A percentile compares a stretch with the other conserved stretches of the same genome.
These are phyloP conservation scores for Molossus alvarezi DNA, from an alignment of 2,797 vertebrate species.

Conservation along the genomic window DNA sequence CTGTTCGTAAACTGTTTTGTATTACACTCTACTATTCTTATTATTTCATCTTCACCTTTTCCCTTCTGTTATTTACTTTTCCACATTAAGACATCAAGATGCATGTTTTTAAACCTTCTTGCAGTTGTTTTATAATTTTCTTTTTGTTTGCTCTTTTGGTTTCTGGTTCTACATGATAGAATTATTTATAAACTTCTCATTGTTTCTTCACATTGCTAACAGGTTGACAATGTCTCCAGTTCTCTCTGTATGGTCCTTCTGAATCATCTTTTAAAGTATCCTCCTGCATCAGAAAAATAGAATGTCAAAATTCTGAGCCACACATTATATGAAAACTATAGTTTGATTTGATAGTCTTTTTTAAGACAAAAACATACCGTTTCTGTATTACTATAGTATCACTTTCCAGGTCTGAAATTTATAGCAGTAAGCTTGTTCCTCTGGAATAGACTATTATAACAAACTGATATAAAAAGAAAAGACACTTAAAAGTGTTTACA, in stretches of 20 bases:
- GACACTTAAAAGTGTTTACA: neutral
- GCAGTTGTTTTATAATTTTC: neutral
- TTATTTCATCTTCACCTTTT: neutral
- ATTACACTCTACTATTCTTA: neutral
- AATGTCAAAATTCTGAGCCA: neutral
- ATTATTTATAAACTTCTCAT: slow-evolving; percentile 12
- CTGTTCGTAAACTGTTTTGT: neutral
- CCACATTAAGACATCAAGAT: neutral
- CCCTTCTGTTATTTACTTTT: neutral
- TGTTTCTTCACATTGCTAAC: slow-evolving; percentile 9
- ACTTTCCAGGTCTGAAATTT: slow-evolving; percentile 8
- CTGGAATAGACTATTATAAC: neutral
- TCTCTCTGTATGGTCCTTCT: neutral
- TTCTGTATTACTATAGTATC: neutral
- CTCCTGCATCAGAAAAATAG: neutral
- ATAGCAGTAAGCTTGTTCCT: neutral
- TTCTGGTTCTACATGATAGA: neutral
- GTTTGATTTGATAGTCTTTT: neutral
- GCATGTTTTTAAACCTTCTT: slow-evolving; percentile 15
- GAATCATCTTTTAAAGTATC: slow-evolving; percentile 14
- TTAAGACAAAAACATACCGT: neutral
- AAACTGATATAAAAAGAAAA: slow-evolving; percentile 20
- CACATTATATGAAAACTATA: neutral
- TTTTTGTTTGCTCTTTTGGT: neutral
- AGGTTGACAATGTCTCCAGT: neutral